Base-by-base conservation (phyloP, 2,797 vertebrate species). In the Lagorchestes hirsutus region DNA sequence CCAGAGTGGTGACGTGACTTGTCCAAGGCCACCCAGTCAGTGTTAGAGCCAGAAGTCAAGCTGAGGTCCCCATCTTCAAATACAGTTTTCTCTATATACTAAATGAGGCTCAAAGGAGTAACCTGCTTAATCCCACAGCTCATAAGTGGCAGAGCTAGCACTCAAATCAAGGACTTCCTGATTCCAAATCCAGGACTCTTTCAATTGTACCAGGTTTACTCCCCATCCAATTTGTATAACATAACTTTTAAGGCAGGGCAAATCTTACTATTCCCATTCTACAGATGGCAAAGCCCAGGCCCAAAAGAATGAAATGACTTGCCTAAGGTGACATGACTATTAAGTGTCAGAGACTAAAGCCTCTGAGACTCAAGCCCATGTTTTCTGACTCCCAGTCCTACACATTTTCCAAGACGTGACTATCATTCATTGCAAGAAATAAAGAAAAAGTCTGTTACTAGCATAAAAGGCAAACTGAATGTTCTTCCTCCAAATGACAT, bases 1-100 rank as follows among this genome's bases (percentile, higher is more conserved):
- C 28, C 93, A 93, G 93, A 94, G 90, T 31, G 54, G 57, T 40
- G 46, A 55, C 90, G 56, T 91, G 93, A 91, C 55, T 58, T 96
- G 74, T 52, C 54, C n/a, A 87, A 92, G 59, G 31, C 54, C 74
- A 92, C 57, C 28, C 3, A 82, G 3, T 87, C 55, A 18, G 57
- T 29, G 31, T 34, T 34, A n/a, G 59, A 94, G 62, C 52, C 87
- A 55, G 50, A 55, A 95, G 31, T 0, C 27, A 82, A 55, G 56
- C n/a, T 34, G 0, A 0, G 52, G 82, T 54, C 90, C 55, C 55
- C 58, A 1, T 14, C 14, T 50, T 82, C 52, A n/a, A 24, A 87
- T 27, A 58, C 91, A 52, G 74, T 0, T 10, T 62, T 92, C 56
- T 94, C 56, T 55, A 50, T 0, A 5, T 82, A 74, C 22, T n/a